Conservation (phyloP, 2,113 vertebrate genomes). For the Ciconia boyciana region DNA sequence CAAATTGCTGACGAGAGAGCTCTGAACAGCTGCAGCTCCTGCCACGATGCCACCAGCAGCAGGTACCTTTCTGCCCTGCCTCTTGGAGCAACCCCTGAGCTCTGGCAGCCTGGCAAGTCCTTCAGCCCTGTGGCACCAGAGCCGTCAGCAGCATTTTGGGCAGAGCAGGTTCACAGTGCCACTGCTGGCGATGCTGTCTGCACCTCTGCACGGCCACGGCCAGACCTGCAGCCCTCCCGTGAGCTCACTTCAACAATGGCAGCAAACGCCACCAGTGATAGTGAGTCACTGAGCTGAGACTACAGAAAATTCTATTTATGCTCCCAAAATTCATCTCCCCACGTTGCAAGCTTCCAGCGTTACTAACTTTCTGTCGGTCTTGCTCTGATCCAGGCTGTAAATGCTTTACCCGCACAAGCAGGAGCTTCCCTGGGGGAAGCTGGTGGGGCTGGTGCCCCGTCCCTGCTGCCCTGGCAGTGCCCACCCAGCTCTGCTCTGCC, state of each 20-base stretch:
- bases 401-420: not conserved
- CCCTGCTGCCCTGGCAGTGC: not conserved
- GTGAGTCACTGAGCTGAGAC: not conserved
- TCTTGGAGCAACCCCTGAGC: not conserved
- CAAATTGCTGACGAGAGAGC: not conserved
- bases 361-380: not conserved
- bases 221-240: not conserved
- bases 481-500: not conserved
- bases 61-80: not conserved
- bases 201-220: not conserved
- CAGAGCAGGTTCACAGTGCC: not conserved
- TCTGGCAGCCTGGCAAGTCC: accelerated
- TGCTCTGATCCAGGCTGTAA: not conserved
- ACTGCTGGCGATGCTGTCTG: not conserved
- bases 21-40: not conserved
- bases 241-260: not conserved
- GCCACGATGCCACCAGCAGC: not conserved
- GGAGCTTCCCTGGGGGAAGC: not conserved
- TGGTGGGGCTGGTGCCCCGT: too few relatives aligned
- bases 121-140: not conserved
- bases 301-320: conserved; percentile 9
- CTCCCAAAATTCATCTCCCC: conserved; percentile 4
- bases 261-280: not conserved
- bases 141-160: not conserved
- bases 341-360: not conserved